Evolutionary conservation across 2,888 invertebrate species (phyloP), one percentile per base, ranked within the genome.

Genomic region (Dasypogon diadema): DNA sequence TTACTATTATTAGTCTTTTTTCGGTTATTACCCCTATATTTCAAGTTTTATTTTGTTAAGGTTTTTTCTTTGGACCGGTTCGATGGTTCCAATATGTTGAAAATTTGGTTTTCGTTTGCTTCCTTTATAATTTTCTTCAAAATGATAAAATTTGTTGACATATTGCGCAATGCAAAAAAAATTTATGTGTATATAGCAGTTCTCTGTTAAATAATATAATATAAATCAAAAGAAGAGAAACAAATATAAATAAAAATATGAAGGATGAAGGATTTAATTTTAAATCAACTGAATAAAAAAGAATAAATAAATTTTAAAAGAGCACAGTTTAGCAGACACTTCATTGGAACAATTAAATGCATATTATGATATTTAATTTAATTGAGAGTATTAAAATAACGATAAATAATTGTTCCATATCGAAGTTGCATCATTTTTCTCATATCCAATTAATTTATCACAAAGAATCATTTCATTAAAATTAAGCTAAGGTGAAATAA

Each of bases 1-100:
- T 76, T 75, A 6, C 42, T 42, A 12, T 42, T 12, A 42, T 42
- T 42, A 42, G 34, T 54, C 58, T 63, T 68, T 16, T 74, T 22
- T 65, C 24, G 65, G 37, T 21, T 56, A 54, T 75, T 18, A 55
- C 63, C 65, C n/a, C 12, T 68, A 24, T 16, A 12, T 16, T 26
- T 37, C 3, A 63, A 60, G 48, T 63, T 48, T 82, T 80, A 81
- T 81, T 82, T 83, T 86, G 86, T 86, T 85, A 85, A 86, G 86
- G 86, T 86, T 86, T 86, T 86, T 86, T 86, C 86, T 86, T 86
- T 86, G 85, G 83, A 84, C 84, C 85, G 86, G 84, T 85, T 82
- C 85, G 85, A 85, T 84, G 85, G 85, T 86, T 85, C 85, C 85
- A 85, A 83, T 81, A 51, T 68, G 46, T 65, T 77, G 76, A 60